Evolutionary conservation across 2,797 vertebrate genomes (phyloP), one percentile per base, ranked within the genome.

Genomic region (Pipistrellus nathusii): DNA sequence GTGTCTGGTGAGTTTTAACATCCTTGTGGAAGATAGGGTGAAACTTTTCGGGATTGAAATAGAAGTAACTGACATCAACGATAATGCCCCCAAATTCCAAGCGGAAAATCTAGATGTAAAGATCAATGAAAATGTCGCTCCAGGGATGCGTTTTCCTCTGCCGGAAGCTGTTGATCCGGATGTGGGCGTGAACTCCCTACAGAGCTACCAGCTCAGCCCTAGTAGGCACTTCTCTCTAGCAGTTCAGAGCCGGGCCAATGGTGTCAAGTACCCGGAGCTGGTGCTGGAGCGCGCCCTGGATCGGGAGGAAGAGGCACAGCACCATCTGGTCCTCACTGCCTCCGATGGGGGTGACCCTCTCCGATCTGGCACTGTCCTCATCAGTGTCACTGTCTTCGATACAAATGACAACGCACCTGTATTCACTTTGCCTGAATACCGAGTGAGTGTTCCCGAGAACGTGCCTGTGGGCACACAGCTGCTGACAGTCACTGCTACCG

Each of bases 11-110:
- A 97, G 44, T 75, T 91, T 98, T 87, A 97, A 98, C 64, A 90
- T 98, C 80, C 94, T 98, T 18, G 91, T 97, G 30, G 96, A 97
- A 89, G 94, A 97, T 3, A 96, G 96, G 35, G 85, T 98, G 68
- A 96, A 96, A 57, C 95, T 98, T 88, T 97, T 96, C 23, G 92
- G 88, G n/a, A 72, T 95, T 55, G 94, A 98, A 88, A 66, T 98
- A 89, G 96, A 98, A 95, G 94, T 98, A 59, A 91, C 91, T 48
- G 98, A 98, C 96, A 96, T 98, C 90, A 98, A 98, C 48, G 97
- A 98, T 75, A 98, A 98, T 41, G 69, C 95, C 5, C 97, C 97
- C 8, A 96, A 88, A 71, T 98, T 98, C 78, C 96, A 92, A 78
- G 92, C 95, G 66, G 96, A 97, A 77, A 96, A 90, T 75, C 69